Evolutionary conservation across 2,888 invertebrate genomes (phyloP).

Genomic region (Orchesella flavescens): DNA sequence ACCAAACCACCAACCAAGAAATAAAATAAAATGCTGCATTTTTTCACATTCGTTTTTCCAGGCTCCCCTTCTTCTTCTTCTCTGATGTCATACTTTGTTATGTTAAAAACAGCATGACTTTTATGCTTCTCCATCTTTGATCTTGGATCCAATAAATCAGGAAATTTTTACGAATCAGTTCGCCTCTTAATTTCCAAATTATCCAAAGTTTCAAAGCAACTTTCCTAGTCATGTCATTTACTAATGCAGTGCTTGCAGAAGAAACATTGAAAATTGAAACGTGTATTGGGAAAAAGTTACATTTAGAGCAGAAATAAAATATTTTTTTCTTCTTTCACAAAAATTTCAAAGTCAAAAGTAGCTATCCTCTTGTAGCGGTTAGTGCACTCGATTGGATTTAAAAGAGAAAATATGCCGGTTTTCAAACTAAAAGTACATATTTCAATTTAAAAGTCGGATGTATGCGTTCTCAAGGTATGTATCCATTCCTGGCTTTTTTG

Average conservation of each 20-base stretch:
- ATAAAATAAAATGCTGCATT: constrained; percentile 17
- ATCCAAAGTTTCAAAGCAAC: neutral
- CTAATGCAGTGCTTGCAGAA: no score
- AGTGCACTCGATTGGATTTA: constrained; percentile 20
- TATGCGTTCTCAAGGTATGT: neutral
- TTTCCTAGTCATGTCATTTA: neutral
- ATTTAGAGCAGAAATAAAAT: constrained; percentile 2
- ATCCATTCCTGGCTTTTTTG: neutral
- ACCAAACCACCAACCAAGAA: constrained; percentile 10
- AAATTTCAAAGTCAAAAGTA: neutral
- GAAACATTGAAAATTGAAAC: neutral
- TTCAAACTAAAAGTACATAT: constrained; percentile 5
- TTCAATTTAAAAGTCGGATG: neutral
- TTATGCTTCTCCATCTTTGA: constrained; percentile 49
- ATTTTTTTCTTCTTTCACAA: neutral
- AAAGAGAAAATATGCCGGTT: neutral
- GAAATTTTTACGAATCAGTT: constrained; percentile 60
- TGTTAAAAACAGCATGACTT: constrained; percentile 58
- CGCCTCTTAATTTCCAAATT: constrained; percentile 23
- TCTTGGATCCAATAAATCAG: constrained; percentile 60
- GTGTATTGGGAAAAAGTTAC: neutral
- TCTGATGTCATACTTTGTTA: constrained; percentile 61
- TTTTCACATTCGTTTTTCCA: constrained; percentile 29
- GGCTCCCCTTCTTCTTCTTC: constrained; percentile 2
- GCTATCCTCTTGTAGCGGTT: neutral